These are phyloP conservation scores for Triplophysa bombifrons DNA, from an alignment of 2,797 vertebrate species.

Conservation along the genomic window DNA sequence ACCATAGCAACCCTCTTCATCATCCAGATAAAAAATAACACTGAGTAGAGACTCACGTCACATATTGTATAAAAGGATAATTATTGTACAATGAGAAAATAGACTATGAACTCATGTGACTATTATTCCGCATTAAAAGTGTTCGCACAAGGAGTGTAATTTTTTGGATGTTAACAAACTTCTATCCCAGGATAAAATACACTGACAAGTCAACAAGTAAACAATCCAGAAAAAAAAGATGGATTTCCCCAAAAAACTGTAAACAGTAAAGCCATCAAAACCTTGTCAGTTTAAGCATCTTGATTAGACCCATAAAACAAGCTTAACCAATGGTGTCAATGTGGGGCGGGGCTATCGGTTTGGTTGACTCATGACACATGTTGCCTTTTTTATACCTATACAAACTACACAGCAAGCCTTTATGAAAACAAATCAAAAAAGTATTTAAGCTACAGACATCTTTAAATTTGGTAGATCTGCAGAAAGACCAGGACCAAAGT, in stretches of 20 bases:
- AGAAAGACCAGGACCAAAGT: not conserved
- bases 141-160: not conserved
- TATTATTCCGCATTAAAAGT: not conserved
- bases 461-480: not conserved
- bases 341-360: not conserved
- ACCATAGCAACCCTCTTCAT: slow-evolving; percentile 67
- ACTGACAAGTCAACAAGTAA: not conserved
- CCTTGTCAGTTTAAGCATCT: not conserved
- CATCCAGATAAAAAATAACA: slow-evolving; percentile 52
- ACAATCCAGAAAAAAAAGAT: not conserved
- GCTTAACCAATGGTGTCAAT: not conserved
- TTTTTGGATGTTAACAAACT: not conserved
- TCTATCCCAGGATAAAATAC: not conserved
- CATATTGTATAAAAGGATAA: slow-evolving; percentile 51
- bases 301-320: not conserved
- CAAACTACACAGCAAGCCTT: not conserved
- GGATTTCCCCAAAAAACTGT: not conserved
- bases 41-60: slow-evolving; percentile 59
- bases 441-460: not conserved
- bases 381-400: not conserved
- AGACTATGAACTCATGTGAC: not conserved
- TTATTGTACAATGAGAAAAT: slow-evolving; percentile 46
- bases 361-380: not conserved
- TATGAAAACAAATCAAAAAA: not conserved
- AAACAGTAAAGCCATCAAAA: not conserved